Conservation (phyloP, 2,113 vertebrate species). For the Osmerus eperlanus region DNA sequence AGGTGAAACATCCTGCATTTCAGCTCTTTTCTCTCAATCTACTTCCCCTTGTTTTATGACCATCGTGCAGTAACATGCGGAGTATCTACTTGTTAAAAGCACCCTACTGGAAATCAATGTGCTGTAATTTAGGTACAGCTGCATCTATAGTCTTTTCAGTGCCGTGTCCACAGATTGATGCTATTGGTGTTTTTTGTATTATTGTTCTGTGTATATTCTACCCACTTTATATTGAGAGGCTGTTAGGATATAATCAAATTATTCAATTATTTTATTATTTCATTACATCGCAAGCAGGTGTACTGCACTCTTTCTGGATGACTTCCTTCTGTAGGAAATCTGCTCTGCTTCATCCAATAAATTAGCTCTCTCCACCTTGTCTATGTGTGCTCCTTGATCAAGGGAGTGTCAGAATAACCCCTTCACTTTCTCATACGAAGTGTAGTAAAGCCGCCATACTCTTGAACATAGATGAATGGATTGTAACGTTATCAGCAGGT, state of each 20-base stretch:
- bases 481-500: constrained; percentile 30
- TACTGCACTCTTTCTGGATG: constrained; percentile 44
- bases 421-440: constrained; percentile 40
- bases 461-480: constrained; percentile 29
- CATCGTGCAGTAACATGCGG: constrained; percentile 53
- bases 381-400: constrained; percentile 50
- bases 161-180: constrained; percentile 26
- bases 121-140: constrained; percentile 62
- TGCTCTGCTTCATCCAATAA: constrained; percentile 45
- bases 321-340: constrained; percentile 58
- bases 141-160: constrained; percentile 20
- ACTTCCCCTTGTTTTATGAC: constrained; percentile 67
- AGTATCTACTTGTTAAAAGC: constrained; percentile 58
- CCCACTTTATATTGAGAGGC: not conserved
- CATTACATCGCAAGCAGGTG: constrained; percentile 35
- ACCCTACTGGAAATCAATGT: constrained; percentile 67
- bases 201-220: constrained; percentile 22
- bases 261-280: not conserved
- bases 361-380: constrained; percentile 45
- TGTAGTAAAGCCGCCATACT: constrained; percentile 40
- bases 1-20: constrained; percentile 72
- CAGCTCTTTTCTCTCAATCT: constrained; percentile 60
- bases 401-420: constrained; percentile 55
- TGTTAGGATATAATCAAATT: constrained; percentile 12
- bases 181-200: constrained; percentile 20